Base-by-base conservation (phyloP, 30 jellyfish, hydroid and myxozoan genomes). In the Clytia hemisphaerica region DNA sequence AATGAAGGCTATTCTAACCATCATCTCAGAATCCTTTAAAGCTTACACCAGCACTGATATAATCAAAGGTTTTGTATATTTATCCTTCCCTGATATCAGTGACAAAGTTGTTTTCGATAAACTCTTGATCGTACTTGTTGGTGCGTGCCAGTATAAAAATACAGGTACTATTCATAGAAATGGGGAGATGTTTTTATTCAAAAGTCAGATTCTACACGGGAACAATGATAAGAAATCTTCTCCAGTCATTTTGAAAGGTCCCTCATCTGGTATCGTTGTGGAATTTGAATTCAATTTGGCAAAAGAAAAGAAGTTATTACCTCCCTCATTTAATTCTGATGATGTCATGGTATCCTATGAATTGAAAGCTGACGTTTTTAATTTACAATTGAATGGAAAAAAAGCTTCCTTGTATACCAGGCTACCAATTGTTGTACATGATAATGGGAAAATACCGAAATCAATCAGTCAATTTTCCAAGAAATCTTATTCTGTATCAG, bases 391-490 rank as follows among this genome's bases (percentile, higher is more conserved):
- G 1, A 45, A 45, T 4, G 30, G 30, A 33, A 21, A 26, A 5
- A 57, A 57, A 22, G 70, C 70, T 22, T 57, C 70, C 25, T 22
- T 57, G 70, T 57, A 57, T 45, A 57, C 70, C 4, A 57, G 45
- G 25, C 30, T 57, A 31, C 70, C 70, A 45, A 57, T 57, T 57
- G 2, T 57, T 22, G 30, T 57, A 37, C 25, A 57, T 22, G 70
- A 57, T 38, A 45, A 57, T 5, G 6, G 70, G 30, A n/a, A n/a
- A n/a, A n/a, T n/a, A n/a, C n/a, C n/a, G n/a, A n/a, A n/a, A n/a
- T n/a, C n/a, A n/a, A n/a, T n/a, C n/a, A n/a, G n/a, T n/a, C n/a
- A n/a, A n/a, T n/a, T n/a, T n/a, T 22, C 44, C 70, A 57, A 57
- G 16, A 28, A 22, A 6, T 38, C 25, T 26, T 21, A 21, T 22